phyloP scores from a whole-genome alignment of 2,113 vertebrate species.

The Phylloscopus trochiloides region DNA sequence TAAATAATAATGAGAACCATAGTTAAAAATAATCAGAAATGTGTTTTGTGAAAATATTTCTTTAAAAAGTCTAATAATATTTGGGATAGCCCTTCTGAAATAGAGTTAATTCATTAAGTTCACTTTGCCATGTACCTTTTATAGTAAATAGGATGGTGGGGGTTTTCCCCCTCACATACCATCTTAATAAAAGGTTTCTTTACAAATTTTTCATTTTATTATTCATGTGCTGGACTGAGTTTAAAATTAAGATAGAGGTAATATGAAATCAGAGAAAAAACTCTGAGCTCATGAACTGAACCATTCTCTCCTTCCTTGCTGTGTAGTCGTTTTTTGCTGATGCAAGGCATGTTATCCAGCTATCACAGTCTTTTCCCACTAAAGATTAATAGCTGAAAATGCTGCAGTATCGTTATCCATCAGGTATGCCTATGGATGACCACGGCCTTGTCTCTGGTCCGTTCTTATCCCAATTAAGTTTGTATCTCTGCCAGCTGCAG shows the following conservation, averaged over 20 bases:
- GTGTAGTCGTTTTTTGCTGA: conserved; percentile 61
- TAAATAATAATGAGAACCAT: not conserved
- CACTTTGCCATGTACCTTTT: not conserved
- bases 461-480: conserved; percentile 55
- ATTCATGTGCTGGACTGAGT: not conserved
- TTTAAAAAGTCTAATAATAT: not conserved
- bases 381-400: conserved; percentile 60
- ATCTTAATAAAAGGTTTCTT: not conserved
- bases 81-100: not conserved
- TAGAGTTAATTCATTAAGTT: not conserved
- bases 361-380: conserved; percentile 55
- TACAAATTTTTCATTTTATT: not conserved
- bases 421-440: conserved; percentile 51
- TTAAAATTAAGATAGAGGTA: not conserved
- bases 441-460: conserved; percentile 42
- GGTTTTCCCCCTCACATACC: rapidly evolving
- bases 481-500: conserved; percentile 42
- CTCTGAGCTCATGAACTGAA: not conserved
- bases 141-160: not conserved
- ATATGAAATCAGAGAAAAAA: not conserved
- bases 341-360: conserved; percentile 23
- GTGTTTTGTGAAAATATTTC: not conserved
- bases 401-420: conserved; percentile 60
- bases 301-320: conserved; percentile 14
- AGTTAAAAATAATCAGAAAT: not conserved